Evolutionary conservation across 1,140 invertebrate genomes (phyloP).

Genomic region (Xylocopa sonorina): DNA sequence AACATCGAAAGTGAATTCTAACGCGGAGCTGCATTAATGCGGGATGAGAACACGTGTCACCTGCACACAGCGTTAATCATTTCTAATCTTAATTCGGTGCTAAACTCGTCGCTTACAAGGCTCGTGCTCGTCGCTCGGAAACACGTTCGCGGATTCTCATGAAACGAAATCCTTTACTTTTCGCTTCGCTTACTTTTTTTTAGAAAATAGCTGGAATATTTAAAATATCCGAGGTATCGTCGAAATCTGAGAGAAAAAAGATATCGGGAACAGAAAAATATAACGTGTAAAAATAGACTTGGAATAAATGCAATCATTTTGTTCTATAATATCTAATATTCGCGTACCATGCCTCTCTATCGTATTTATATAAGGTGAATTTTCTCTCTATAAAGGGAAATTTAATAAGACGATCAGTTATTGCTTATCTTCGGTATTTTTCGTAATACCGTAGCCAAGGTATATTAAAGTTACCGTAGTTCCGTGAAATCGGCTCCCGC

Average conservation of each 20-base stretch:
- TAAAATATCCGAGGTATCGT: too few relatives aligned
- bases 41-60: background rate
- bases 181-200: too few relatives aligned
- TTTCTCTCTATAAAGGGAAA: background rate
- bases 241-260: too few relatives aligned
- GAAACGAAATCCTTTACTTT: too few relatives aligned
- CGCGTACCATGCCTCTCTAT: background rate
- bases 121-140: background rate
- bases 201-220: too few relatives aligned
- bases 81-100: background rate
- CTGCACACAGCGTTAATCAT: background rate
- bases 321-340: too few relatives aligned
- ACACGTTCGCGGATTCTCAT: too few relatives aligned
- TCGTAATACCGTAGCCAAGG: background rate
- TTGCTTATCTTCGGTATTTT: background rate
- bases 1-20: constrained; percentile 24
- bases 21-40: background rate
- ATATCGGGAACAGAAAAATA: too few relatives aligned
- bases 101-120: background rate
- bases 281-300: too few relatives aligned
- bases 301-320: too few relatives aligned
- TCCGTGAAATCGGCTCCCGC: background rate
- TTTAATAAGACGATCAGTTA: constrained; percentile 2
- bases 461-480: background rate
- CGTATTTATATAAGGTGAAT: background rate